Conservation (phyloP, 2,888 invertebrate genomes). For the Tetanocera ferruginea region DNA sequence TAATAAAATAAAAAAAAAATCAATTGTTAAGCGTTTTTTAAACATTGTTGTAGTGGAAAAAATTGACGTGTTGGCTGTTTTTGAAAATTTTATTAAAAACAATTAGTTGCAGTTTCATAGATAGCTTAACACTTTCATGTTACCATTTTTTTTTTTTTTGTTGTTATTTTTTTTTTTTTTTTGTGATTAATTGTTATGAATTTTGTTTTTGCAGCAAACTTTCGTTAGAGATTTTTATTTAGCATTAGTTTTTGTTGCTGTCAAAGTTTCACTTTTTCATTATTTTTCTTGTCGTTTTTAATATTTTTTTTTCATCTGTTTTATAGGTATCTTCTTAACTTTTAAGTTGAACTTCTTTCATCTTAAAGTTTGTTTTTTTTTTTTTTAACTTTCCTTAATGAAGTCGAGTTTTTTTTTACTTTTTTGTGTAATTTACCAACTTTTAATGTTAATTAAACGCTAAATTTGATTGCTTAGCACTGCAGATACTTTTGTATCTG, state of each 20-base stretch:
- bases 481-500: neutral
- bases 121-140: neutral
- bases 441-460: no score
- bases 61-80: no score
- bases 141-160: neutral
- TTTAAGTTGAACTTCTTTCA: conserved; percentile 1
- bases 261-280: neutral
- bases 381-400: no score
- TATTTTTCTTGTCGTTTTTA: neutral
- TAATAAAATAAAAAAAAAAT: no score
- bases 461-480: no score
- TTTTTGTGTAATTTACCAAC: no score
- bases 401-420: no score
- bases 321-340: neutral
- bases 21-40: neutral
- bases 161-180: conserved; percentile 4
- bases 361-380: neutral
- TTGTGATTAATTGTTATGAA: neutral
- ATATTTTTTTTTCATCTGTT: neutral
- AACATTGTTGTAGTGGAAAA: neutral
- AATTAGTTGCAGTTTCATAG: no score
- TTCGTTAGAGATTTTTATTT: neutral
- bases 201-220: neutral
- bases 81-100: no score
- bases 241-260: neutral